Conservation (phyloP, 2,113 vertebrate species). For the Microtus montanus region DNA sequence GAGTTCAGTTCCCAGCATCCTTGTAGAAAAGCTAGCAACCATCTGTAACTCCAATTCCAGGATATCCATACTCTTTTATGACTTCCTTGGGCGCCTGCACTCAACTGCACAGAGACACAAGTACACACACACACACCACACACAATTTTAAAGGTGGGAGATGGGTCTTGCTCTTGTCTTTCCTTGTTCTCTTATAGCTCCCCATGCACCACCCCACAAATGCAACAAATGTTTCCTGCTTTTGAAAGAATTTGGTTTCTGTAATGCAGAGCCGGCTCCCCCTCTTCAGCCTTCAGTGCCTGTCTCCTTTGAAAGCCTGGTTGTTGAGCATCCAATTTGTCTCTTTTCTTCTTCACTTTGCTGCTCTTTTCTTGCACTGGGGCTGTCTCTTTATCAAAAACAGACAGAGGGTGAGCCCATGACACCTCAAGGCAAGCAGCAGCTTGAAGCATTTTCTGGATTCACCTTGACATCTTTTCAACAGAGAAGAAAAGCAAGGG, state of each 20-base stretch:
- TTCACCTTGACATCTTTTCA: slow-evolving; percentile 74
- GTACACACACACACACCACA: neutral
- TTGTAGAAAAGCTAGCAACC: too few relatives aligned
- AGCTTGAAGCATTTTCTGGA: slow-evolving; percentile 52
- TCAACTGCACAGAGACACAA: neutral
- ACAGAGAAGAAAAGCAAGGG: slow-evolving; percentile 65
- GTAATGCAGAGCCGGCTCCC: neutral
- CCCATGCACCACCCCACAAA: neutral
- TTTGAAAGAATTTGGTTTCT: slow-evolving; percentile 18
- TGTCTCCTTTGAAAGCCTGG: slow-evolving; percentile 28
- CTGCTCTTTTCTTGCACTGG: neutral
- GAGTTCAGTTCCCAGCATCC: neutral
- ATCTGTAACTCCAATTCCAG: neutral
- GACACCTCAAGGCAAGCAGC: neutral
- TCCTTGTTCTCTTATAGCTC: neutral
- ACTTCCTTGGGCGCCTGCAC: neutral
- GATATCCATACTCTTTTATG: too few relatives aligned
- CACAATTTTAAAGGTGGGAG: too few relatives aligned
- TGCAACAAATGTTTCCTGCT: neutral
- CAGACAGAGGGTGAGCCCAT: slow-evolving; percentile 2
- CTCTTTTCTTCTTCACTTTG: neutral
- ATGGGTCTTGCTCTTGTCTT: neutral
- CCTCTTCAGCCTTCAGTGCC: neutral
- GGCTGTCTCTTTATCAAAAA: slow-evolving; percentile 20
- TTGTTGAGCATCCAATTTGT: slow-evolving; percentile 54